These are phyloP conservation scores for Pteropus rufus DNA, from an alignment of 2,797 vertebrate genomes.

Conservation along the genomic window DNA sequence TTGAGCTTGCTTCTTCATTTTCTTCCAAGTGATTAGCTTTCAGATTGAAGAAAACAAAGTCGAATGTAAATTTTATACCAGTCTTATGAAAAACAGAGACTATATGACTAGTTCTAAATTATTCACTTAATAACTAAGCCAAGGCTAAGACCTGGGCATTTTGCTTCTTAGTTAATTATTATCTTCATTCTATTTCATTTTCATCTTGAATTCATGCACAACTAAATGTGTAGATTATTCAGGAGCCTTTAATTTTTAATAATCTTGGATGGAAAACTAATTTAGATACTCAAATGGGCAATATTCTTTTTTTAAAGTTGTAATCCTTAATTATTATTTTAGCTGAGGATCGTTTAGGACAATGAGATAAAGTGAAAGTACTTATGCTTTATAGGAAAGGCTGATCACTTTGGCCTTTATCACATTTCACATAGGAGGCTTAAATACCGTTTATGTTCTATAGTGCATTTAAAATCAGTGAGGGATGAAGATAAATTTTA, in stretches of 20 bases:
- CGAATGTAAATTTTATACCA: background rate
- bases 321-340: conserved; percentile 9
- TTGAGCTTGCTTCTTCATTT: background rate
- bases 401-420: background rate
- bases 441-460: background rate
- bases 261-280: background rate
- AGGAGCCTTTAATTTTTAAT: background rate
- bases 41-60: background rate
- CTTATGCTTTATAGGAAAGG: background rate
- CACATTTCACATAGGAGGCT: background rate
- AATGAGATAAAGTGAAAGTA: background rate
- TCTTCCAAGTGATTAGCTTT: background rate
- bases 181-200: background rate
- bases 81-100: background rate
- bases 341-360: background rate
- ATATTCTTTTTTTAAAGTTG: background rate
- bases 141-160: background rate
- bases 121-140: background rate
- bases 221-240: background rate
- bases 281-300: background rate
- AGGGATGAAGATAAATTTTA: conserved; percentile 42
- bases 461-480: background rate
- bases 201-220: background rate
- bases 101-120: background rate
- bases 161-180: background rate